These are phyloP conservation scores for Dioctria rufipes DNA, from an alignment of 2,888 invertebrate genomes.

Conservation along the genomic window DNA sequence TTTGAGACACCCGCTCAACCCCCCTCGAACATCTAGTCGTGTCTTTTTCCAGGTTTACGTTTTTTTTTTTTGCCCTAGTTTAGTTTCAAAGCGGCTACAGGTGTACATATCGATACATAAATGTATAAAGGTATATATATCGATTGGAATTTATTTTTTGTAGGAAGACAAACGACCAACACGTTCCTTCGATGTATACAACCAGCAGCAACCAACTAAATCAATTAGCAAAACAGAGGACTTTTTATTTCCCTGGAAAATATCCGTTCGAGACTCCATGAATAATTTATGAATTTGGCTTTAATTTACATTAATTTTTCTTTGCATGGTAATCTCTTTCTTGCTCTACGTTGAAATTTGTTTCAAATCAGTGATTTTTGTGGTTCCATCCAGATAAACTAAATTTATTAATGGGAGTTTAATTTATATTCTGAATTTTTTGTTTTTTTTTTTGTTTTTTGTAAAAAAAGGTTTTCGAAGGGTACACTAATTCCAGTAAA, in stretches of 20 bases:
- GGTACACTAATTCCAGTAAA: too few relatives aligned
- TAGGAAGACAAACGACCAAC: constrained; percentile 50
- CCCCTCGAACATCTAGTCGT: constrained; percentile 58
- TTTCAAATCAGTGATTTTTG: constrained; percentile 43
- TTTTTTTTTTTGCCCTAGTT: constrained; percentile 56
- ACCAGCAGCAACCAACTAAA: constrained; percentile 49
- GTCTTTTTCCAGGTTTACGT: constrained; percentile 56
- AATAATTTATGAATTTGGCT: constrained; percentile 48
- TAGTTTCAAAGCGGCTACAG: constrained; percentile 31
- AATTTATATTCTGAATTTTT: too few relatives aligned
- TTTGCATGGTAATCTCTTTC: constrained; percentile 39
- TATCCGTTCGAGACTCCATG: constrained; percentile 49
- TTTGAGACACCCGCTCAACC: constrained; percentile 59
- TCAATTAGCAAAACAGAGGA: constrained; percentile 53
- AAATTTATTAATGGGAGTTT: constrained; percentile 19
- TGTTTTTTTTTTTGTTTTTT: too few relatives aligned
- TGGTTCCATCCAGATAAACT: constrained; percentile 3
- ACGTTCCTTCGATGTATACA: constrained; percentile 44
- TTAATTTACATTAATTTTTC: constrained; percentile 52
- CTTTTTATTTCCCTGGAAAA: constrained; percentile 51
- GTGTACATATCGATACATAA: constrained; percentile 38
- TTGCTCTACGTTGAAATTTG: constrained; percentile 21
- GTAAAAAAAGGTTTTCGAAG: too few relatives aligned
- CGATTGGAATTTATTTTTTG: constrained; percentile 39
- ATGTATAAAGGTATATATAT: neutral